A percentile compares a stretch with the other conserved stretches of the same genome.
Conservation (phyloP, 2,113 vertebrate genomes). For the Odocoileus hemionus region DNA sequence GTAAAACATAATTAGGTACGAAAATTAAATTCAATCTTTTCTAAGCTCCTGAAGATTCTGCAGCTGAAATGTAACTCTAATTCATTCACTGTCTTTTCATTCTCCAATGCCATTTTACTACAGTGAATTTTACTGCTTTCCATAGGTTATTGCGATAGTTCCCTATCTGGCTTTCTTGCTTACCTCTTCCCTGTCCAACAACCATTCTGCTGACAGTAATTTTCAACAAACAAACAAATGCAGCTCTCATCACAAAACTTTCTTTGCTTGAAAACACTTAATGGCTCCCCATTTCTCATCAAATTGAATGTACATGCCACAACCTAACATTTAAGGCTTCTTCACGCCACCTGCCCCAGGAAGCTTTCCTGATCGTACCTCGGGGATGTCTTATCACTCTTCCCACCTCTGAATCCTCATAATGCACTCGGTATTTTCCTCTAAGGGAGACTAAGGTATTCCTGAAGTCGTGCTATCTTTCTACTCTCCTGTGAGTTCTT, state of each 20-base stretch:
- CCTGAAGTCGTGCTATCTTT: neutral
- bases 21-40: constrained; percentile 60
- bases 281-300: neutral
- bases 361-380: neutral
- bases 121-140: neutral
- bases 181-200: neutral
- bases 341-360: neutral
- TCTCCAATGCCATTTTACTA: neutral
- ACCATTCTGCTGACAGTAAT: neutral
- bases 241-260: neutral
- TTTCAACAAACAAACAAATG: neutral
- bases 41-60: constrained; percentile 50
- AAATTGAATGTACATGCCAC: neutral
- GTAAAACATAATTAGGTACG: constrained; percentile 61
- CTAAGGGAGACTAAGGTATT: neutral
- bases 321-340: neutral
- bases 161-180: neutral
- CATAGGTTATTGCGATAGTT: neutral
- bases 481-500: neutral
- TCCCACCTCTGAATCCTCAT: neutral
- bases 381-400: accelerated
- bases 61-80: constrained; percentile 27
- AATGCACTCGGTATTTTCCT: neutral
- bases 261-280: neutral
- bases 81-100: neutral